Evolutionary conservation across 2,113 vertebrate species (phyloP).

Genomic region (Forbesichthys agassizii): DNA sequence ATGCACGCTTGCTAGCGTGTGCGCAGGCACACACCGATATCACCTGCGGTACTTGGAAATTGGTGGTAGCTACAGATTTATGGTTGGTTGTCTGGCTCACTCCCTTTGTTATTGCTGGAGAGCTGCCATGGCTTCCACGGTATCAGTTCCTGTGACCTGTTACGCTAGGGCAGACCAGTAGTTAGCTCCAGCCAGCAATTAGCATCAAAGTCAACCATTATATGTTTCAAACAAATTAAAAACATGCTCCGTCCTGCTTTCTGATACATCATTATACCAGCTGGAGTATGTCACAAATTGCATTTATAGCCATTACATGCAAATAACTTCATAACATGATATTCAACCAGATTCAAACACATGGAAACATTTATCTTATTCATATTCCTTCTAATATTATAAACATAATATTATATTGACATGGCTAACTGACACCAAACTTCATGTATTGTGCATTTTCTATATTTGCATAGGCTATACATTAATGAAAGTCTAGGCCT

Average conservation of each 20-base stretch:
- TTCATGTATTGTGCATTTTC: not conserved
- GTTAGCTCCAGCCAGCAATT: conserved; percentile 58
- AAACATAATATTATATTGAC: not conserved
- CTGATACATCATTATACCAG: conserved; percentile 50
- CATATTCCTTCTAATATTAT: not conserved
- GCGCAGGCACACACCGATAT: conserved; percentile 40
- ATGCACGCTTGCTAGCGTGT: not conserved
- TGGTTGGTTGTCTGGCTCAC: conserved; percentile 58
- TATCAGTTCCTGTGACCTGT: conserved; percentile 75
- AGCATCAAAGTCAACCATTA: conserved; percentile 69
- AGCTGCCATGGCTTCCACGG: conserved; percentile 71
- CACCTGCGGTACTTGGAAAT: conserved; percentile 77
- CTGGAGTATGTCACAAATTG: conserved; percentile 9
- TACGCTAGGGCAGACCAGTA: conserved; percentile 73
- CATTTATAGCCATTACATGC: conserved; percentile 16
- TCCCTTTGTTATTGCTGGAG: conserved; percentile 75
- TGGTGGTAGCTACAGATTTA: conserved; percentile 79
- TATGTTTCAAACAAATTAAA: conserved; percentile 51
- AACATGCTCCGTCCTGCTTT: conserved; percentile 53
- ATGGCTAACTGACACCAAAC: not conserved
- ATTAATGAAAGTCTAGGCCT: not conserved
- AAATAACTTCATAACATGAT: no score
- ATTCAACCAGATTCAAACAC: no score
- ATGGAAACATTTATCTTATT: conserved; percentile 3
- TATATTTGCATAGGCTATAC: not conserved